Evolutionary conservation across 2,797 vertebrate genomes (phyloP).

Genomic region (Myoxocephalus aenaeus): DNA sequence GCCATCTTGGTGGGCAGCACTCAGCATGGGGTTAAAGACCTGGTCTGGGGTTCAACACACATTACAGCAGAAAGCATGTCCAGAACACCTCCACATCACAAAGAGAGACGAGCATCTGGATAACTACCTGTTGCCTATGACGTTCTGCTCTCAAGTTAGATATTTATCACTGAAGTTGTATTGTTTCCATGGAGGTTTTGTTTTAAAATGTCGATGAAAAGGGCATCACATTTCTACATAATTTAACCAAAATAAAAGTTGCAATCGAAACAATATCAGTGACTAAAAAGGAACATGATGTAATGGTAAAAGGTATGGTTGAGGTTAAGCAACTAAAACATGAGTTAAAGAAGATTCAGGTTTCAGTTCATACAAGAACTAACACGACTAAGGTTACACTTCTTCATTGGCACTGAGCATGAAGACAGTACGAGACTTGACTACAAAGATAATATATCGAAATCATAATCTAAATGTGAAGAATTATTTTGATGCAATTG

Average conservation of each 20-base stretch:
- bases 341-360: not conserved
- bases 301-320: not conserved
- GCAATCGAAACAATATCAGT: not conserved
- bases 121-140: not conserved
- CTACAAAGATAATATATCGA: not conserved
- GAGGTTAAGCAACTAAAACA: not conserved
- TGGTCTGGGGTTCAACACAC: constrained; percentile 79
- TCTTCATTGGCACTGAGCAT: not conserved
- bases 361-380: not conserved
- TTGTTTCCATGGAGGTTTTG: not conserved
- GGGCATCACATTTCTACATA: too few relatives aligned
- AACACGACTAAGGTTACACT: not conserved
- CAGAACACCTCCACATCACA: not conserved
- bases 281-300: not conserved
- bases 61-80: not conserved
- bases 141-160: not conserved
- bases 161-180: not conserved
- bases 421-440: not conserved
- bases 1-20: constrained; percentile 84
- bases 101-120: not conserved
- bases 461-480: not conserved
- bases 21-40: constrained; percentile 81
- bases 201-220: not conserved
- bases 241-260: not conserved
- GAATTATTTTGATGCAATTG: not conserved